Evolutionary conservation across 2,888 invertebrate genomes (phyloP), one percentile per base, ranked within the genome.

Genomic region (Amiota mariae): DNA sequence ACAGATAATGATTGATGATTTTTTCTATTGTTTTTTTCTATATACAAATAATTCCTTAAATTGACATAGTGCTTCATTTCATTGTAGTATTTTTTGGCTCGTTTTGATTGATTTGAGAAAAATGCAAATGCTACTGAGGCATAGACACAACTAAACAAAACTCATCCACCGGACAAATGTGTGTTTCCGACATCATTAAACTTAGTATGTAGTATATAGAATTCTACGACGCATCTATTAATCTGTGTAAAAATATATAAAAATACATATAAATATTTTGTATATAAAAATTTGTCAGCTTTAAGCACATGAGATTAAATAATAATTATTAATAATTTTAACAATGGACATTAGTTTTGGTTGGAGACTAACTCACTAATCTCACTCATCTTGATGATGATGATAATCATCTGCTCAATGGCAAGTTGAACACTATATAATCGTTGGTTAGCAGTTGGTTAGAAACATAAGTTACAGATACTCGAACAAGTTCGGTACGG

Each of bases 31-130:
- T 64, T 78, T 36, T 36, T 36, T 36, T 36, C 36, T 36, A 36
- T 36, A 36, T 36, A 36, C 36, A 36, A 74, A 77, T 64, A 24
- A 72, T 77, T 76, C 72, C 72, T 72, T 67, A 72, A 79, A 79
- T 72, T 76, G 54, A 54, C 54, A 36, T 36, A 36, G 36, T 36
- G 36, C 8, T 36, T 36, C 6, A 36, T 36, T 36, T 36, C 36
- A 36, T 36, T 36, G 36, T 36, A 36, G 36, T 59, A 18, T 54
- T 73, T 64, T 75, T 77, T 71, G 68, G 11, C 3, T 10, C 13
- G 18, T 18, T 72, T 83, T 83, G 83, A 83, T 83, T 83, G 85
- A 85, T 83, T 83, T 72, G 81, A 71, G 75, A 85, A 85, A 85
- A 83, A 83, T 83, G 83, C 83, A 83, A 81, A 81, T 81, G 75